A percentile compares a stretch with the other conserved stretches of the same genome.
Evolutionary conservation across 2,113 vertebrate species (phyloP).

Genomic region (Chloebia gouldiae): DNA sequence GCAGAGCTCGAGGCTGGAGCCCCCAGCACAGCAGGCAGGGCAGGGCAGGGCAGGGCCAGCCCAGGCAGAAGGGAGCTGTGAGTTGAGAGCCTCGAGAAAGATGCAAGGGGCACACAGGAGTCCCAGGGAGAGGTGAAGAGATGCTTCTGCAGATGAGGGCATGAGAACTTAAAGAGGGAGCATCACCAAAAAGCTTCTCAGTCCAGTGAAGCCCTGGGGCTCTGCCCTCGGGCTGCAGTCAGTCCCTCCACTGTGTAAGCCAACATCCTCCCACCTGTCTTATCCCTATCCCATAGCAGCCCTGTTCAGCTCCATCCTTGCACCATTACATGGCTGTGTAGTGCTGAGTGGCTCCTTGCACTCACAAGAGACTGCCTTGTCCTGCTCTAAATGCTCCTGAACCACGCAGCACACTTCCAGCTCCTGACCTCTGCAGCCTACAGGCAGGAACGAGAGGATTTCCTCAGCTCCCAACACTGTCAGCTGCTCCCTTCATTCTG

Average conservation of each 20-base stretch:
- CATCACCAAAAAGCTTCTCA: not conserved
- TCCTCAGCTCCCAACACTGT: not conserved
- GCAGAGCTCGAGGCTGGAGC: not conserved
- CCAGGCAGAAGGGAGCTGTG: not conserved
- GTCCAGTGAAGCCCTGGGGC: not conserved
- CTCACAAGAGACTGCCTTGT: not conserved
- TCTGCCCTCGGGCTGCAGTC: fast-evolving
- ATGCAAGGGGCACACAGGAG: not conserved
- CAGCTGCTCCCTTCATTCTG: slow-evolving; percentile 5
- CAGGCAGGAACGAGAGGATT: not conserved
- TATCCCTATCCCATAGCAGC: not conserved
- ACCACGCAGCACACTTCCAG: not conserved
- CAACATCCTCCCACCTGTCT: fast-evolving
- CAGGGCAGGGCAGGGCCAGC: not conserved
- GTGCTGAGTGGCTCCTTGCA: not conserved
- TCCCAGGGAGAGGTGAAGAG: not conserved
- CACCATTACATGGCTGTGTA: fast-evolving
- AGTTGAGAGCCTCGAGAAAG: fast-evolving
- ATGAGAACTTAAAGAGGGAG: not conserved
- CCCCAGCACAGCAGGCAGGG: not conserved
- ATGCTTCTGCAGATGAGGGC: not conserved
- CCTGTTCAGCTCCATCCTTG: not conserved
- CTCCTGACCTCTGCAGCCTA: not conserved
- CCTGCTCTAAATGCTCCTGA: not conserved
- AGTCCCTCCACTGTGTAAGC: fast-evolving